Conservation (phyloP, 2,888 invertebrate species). For the Mythimna pallens region DNA sequence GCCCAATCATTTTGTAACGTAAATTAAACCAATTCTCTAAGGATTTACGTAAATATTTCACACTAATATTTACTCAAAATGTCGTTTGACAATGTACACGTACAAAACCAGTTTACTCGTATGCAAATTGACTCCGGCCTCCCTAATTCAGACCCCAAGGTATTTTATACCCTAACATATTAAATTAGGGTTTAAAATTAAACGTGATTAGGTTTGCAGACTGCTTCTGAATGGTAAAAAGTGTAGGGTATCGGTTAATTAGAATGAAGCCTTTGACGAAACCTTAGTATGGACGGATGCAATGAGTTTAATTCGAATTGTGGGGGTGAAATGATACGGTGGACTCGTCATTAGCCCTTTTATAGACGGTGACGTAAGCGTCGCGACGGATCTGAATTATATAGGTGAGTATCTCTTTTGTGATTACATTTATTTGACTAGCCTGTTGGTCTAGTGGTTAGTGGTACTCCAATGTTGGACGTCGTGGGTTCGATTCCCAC, state of each 20-base stretch:
- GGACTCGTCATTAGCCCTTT: conserved; percentile 28
- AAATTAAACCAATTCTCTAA: not conserved
- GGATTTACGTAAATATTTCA: conserved; percentile 21
- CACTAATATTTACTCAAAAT: not conserved
- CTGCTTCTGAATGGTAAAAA: conserved; percentile 67
- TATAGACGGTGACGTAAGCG: conserved; percentile 30
- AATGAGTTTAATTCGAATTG: conserved; percentile 71
- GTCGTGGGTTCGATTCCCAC: no score
- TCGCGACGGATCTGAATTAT: conserved; percentile 6
- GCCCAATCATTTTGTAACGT: no score
- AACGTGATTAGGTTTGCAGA: conserved; percentile 48
- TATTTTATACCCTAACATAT: conserved; percentile 66
- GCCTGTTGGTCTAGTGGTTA: no score
- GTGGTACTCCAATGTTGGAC: no score
- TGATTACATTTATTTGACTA: no score
- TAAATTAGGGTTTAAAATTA: conserved; percentile 70
- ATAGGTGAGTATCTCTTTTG: no score
- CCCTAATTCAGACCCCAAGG: conserved; percentile 62
- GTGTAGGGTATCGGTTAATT: conserved; percentile 84
- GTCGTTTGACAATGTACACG: conserved; percentile 65
- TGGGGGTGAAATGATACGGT: conserved; percentile 38
- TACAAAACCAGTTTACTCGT: conserved; percentile 74
- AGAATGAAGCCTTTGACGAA: conserved; percentile 83
- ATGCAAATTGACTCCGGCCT: conserved; percentile 76
- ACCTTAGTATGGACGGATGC: conserved; percentile 76